phyloP scores from a whole-genome alignment of 2,797 vertebrate species.

The Antennarius maculatus region DNA sequence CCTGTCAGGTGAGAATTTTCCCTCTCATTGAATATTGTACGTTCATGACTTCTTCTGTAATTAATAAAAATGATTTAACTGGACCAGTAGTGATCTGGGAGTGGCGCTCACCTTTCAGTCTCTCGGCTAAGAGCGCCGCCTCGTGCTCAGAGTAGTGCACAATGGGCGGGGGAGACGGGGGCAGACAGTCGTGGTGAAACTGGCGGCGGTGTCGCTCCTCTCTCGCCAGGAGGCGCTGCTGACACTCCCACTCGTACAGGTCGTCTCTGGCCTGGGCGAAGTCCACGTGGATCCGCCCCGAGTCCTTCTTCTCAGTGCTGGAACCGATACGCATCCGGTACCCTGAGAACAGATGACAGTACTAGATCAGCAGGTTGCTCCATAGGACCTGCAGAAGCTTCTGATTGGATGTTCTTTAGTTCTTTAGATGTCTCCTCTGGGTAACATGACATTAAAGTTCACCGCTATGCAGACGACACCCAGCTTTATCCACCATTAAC shows the following conservation, averaged over 20 bases:
- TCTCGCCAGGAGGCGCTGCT: slow-evolving; percentile 88
- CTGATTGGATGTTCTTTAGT: too few relatives aligned
- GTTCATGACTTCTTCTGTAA: too few relatives aligned
- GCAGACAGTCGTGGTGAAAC: slow-evolving; percentile 87
- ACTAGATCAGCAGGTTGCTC: too few relatives aligned
- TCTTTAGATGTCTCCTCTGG: too few relatives aligned
- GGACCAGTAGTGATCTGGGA: too few relatives aligned
- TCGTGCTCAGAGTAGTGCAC: slow-evolving; percentile 93
- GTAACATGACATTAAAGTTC: too few relatives aligned
- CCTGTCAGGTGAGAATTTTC: too few relatives aligned
- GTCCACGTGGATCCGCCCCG: slow-evolving; percentile 92
- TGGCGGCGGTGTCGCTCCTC: slow-evolving; percentile 89
- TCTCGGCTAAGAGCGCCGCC: slow-evolving; percentile 77
- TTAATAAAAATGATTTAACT: too few relatives aligned
- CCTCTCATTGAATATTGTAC: too few relatives aligned
- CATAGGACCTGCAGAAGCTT: too few relatives aligned
- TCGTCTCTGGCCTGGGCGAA: slow-evolving; percentile 95
- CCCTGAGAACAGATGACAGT: slow-evolving; percentile 69
- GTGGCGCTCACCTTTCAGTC: slow-evolving; percentile 70
- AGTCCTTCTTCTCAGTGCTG: slow-evolving; percentile 95
- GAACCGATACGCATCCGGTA: slow-evolving; percentile 93
- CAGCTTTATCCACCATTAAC: too few relatives aligned
- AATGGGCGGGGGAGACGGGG: slow-evolving; percentile 87
- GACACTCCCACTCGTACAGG: slow-evolving; percentile 95
- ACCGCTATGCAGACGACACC: too few relatives aligned